phyloP scores from a whole-genome alignment of 2,797 vertebrate genomes.

The Delichon dasypus region DNA sequence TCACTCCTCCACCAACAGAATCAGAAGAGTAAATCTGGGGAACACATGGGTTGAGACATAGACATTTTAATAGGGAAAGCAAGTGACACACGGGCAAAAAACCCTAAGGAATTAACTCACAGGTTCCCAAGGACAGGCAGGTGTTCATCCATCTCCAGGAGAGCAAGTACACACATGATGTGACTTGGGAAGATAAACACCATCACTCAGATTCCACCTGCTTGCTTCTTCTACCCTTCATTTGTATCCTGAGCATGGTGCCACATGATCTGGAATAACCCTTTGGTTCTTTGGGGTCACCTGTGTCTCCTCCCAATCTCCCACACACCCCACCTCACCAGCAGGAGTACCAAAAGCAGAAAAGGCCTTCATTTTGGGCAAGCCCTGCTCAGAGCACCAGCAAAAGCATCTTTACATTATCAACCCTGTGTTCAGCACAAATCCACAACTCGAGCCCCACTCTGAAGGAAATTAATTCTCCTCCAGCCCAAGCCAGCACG shows the following conservation, averaged over 20 bases:
- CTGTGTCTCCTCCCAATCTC: not conserved
- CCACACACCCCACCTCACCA: not conserved
- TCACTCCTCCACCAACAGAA: not conserved
- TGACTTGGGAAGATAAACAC: not conserved
- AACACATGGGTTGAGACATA: not conserved
- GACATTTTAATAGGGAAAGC: not conserved
- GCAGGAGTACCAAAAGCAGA: not conserved
- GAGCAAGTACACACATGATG: accelerated
- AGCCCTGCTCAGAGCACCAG: not conserved
- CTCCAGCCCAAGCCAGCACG: not conserved
- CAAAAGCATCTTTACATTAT: not conserved
- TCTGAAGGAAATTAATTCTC: not conserved
- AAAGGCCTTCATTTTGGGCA: not conserved
- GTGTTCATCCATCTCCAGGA: not conserved
- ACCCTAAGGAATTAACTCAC: not conserved
- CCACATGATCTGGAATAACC: not conserved
- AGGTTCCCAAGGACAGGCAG: not conserved
- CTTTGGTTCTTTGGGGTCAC: not conserved
- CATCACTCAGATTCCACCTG: not conserved
- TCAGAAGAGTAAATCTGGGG: not conserved
- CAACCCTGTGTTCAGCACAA: not conserved
- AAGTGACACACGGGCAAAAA: not conserved
- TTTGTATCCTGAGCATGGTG: not conserved
- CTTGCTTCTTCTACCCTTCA: not conserved
- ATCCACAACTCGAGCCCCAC: not conserved